These are phyloP conservation scores for Rhinogobius similis DNA, from an alignment of 2,113 vertebrate species.

Conservation along the genomic window DNA sequence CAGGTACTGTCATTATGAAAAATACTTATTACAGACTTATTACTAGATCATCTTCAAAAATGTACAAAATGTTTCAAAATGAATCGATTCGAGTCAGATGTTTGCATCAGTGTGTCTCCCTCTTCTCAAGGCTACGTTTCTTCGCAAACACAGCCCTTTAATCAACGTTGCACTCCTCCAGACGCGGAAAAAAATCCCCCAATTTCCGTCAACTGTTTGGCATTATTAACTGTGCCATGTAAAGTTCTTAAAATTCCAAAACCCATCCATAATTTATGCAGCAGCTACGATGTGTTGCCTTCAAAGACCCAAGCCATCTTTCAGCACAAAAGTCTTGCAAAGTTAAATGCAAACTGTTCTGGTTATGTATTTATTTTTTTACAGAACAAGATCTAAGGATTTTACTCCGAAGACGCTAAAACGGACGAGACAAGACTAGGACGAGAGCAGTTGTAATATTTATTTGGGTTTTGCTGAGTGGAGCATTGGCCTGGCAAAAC, in stretches of 20 bases:
- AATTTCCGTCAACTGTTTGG: not conserved
- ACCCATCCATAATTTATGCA: slow-evolving; percentile 28
- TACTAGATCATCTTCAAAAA: too few species aligned
- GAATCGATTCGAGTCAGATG: too few species aligned
- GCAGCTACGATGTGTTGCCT: slow-evolving; percentile 16
- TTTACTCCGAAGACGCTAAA: slow-evolving; percentile 38
- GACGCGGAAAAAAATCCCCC: not conserved
- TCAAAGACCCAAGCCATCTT: slow-evolving; percentile 13
- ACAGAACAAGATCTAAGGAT: slow-evolving; percentile 36
- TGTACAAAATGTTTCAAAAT: too few species aligned
- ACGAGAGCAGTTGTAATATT: slow-evolving; percentile 46
- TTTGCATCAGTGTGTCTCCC: too few species aligned
- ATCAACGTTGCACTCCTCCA: slow-evolving; percentile 12
- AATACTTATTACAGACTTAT: too few species aligned
- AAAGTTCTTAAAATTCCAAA: slow-evolving; percentile 39
- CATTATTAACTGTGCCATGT: slow-evolving; percentile 6
- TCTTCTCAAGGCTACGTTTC: too few species aligned
- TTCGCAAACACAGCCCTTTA: slow-evolving; percentile 15
- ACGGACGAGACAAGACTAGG: slow-evolving; percentile 34
- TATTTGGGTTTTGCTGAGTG: slow-evolving; percentile 16
- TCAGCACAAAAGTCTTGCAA: slow-evolving; percentile 6
- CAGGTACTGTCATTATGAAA: too few species aligned
- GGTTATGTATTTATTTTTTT: slow-evolving; percentile 22
- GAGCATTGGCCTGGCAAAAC: not conserved
- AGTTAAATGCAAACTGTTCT: not conserved